These are phyloP conservation scores for Artibeus jamaicensis DNA, from an alignment of 2,797 vertebrate species.

Conservation along the genomic window DNA sequence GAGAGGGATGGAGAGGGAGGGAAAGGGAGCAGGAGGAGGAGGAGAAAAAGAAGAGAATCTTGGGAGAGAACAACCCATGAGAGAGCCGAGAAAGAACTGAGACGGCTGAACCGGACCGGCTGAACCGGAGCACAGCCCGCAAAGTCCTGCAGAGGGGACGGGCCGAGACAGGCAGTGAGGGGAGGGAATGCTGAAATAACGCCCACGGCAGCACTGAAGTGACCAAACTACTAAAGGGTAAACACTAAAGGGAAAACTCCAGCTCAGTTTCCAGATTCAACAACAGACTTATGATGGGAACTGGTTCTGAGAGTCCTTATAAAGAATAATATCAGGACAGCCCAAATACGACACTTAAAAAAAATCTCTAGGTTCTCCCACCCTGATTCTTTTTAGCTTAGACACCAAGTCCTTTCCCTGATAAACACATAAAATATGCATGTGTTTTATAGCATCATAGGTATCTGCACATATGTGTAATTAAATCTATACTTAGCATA, in stretches of 20 bases:
- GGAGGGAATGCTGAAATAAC: accelerated
- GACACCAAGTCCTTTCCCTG: not conserved
- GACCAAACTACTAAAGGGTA: not conserved
- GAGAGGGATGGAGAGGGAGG: accelerated
- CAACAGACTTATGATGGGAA: not conserved
- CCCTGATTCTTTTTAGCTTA: not conserved
- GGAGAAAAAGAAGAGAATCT: not conserved
- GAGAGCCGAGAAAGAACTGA: not conserved
- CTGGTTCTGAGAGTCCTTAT: not conserved
- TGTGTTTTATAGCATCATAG: not conserved
- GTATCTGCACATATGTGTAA: not conserved
- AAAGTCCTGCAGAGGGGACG: not conserved
- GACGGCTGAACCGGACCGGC: accelerated
- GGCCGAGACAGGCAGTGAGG: accelerated
- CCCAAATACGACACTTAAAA: not conserved
- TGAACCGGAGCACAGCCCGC: not conserved
- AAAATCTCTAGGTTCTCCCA: not conserved
- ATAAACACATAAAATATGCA: not conserved
- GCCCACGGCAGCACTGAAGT: not conserved
- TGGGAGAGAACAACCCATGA: accelerated
- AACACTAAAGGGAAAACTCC: not conserved
- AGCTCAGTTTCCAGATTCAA: not conserved
- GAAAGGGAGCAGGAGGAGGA: not conserved
- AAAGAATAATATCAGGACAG: not conserved
- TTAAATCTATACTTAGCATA: not conserved